phyloP scores from a whole-genome alignment of 2,113 vertebrate species.

The Gnathonemus longibarbis region DNA sequence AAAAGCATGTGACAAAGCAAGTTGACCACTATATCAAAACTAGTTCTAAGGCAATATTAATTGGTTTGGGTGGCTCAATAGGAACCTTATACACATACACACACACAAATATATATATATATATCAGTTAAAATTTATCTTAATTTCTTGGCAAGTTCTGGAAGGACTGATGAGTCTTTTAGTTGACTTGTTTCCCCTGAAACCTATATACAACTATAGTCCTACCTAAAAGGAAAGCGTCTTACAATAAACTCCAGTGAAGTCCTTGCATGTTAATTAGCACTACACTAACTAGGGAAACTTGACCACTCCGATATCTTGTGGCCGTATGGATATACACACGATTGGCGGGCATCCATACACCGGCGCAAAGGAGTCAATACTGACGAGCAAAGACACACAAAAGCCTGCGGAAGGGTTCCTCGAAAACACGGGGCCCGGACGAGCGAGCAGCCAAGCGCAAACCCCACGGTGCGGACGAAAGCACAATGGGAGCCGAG shows the following conservation, averaged over 20 bases:
- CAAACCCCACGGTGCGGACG: not conserved
- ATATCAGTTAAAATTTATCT: not conserved
- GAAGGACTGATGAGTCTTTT: not conserved
- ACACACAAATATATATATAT: not conserved
- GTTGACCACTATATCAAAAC: not conserved
- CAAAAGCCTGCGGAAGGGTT: not conserved
- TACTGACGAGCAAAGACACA: not conserved
- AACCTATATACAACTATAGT: not conserved
- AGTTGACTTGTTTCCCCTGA: not conserved
- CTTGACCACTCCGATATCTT: not conserved
- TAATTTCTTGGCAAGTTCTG: not conserved
- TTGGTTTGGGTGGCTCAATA: not conserved
- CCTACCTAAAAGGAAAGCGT: not conserved
- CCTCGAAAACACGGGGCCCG: not conserved
- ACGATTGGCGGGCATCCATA: not conserved
- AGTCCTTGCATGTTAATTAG: not conserved
- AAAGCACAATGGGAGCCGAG: not conserved
- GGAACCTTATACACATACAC: too few species aligned
- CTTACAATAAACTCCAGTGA: not conserved
- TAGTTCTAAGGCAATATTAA: not conserved
- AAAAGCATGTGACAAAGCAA: not conserved
- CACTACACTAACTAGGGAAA: not conserved
- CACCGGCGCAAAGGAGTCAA: not conserved
- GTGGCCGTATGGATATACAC: not conserved
- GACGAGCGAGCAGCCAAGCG: not conserved